phyloP scores from a whole-genome alignment of 2,113 vertebrate genomes.

The Cinclus cinclus region DNA sequence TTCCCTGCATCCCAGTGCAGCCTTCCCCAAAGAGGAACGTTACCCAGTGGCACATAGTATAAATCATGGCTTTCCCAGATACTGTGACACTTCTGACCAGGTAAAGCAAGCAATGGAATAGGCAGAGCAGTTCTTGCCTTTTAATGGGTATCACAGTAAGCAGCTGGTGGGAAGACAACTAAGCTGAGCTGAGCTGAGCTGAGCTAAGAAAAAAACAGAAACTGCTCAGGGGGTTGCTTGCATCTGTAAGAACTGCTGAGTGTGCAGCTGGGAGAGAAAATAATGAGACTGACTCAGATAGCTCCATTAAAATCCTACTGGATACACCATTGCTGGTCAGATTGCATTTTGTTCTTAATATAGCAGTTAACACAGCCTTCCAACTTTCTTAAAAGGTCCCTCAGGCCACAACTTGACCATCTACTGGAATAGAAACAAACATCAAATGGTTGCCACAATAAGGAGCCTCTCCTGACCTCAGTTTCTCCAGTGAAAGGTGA shows the following conservation, averaged over 20 bases:
- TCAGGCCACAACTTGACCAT: not conserved
- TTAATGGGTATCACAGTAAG: not conserved
- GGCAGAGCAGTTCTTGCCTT: not conserved
- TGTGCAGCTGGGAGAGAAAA: not conserved
- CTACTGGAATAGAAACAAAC: not conserved
- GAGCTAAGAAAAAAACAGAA: not conserved
- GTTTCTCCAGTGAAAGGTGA: not conserved
- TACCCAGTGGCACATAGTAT: not conserved
- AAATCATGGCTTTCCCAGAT: not conserved
- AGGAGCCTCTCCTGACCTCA: not conserved
- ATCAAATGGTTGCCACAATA: not conserved
- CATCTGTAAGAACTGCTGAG: not conserved
- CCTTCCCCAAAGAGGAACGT: not conserved
- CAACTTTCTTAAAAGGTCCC: not conserved
- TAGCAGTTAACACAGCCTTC: not conserved
- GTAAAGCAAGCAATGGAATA: not conserved
- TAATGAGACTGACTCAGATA: not conserved
- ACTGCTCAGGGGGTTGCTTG: not conserved
- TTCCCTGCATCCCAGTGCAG: not conserved
- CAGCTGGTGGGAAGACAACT: not conserved
- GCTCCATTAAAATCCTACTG: not conserved
- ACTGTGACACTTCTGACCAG: not conserved
- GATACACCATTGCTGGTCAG: not conserved
- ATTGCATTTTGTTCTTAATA: conserved; percentile 28
- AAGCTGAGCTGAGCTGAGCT: not conserved